Base-by-base conservation (phyloP, 2,797 vertebrate genomes). In the Tenualosa thibaudeaui region DNA sequence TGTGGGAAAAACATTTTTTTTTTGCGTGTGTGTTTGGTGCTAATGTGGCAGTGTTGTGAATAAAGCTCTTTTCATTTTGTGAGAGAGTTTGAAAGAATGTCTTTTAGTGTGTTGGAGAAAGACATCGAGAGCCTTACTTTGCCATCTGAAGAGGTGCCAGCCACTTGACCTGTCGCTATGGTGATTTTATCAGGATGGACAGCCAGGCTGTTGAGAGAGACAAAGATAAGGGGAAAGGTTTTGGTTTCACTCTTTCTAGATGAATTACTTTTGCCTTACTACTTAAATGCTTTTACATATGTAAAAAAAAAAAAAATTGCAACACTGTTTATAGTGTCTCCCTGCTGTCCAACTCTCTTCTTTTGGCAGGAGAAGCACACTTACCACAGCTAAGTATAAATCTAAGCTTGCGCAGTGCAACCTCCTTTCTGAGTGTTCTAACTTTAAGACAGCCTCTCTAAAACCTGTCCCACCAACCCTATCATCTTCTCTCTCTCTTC, bases 181-280 rank as follows among this genome's bases (percentile, higher is more conserved):
- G 98, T 99, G 94, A 99, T 99, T 94, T 97, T 98, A 92, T 99
- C 98, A 17, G 98, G 98, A 90, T 99, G 98, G 91, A 99, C 96
- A 17, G 98, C 97, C 86, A 99, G 96, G 95, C 98, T 99, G 89
- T 89, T 89, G 85, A 91, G 81, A 89, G 88, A 86, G 71, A 84
- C 83, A 88, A 86, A 90, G 82, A 37, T 5, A 40, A 71, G 40
- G 65, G 1, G 26, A 71, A 13, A 71, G 31, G 12, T 71, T 12
- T 71, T 65, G 10, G 62, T 26, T 65, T 0, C 13, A 0, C 62
- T 37, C n/a, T 40, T 71, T 71, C 6, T 31, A 71, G 3, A 37
- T 71, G 0, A 24, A 62, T 62, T 24, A 8, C 58, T 9, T 37
- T 17, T 37, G 13, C 37, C 65, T 78, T 46, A 19, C 4, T 78